Evolutionary conservation across 2,888 invertebrate genomes (phyloP).

Genomic region (Troides aeacus): DNA sequence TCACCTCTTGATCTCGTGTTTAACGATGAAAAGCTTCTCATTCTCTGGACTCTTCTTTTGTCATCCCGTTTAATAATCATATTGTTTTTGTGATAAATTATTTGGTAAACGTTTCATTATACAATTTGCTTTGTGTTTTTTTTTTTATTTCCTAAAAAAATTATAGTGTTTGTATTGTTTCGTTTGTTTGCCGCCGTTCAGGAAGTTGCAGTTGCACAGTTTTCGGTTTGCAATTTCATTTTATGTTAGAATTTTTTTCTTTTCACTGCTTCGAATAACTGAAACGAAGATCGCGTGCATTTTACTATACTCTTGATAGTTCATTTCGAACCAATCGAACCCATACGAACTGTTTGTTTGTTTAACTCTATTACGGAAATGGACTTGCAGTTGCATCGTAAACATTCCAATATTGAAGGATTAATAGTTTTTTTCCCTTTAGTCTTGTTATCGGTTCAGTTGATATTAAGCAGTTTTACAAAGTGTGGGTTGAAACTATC

Average conservation of each 20-base stretch:
- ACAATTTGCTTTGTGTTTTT: background rate
- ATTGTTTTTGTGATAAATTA: background rate
- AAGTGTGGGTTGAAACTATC: constrained; percentile 49
- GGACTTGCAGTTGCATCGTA: background rate
- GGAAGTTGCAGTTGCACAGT: background rate
- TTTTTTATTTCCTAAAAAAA: background rate
- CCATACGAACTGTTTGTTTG: background rate
- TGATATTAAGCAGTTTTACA: constrained; percentile 12
- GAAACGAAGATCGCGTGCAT: background rate
- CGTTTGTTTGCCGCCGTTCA: background rate
- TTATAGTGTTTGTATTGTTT: background rate
- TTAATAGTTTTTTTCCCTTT: background rate
- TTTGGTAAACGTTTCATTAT: background rate
- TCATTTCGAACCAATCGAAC: background rate
- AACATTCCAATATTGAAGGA: constrained; percentile 40
- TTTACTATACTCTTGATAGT: background rate
- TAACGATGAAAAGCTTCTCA: too few relatives aligned
- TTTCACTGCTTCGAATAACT: background rate
- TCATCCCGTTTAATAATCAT: background rate
- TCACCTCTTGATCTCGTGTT: background rate
- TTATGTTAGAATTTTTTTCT: background rate
- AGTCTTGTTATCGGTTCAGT: constrained; percentile 31
- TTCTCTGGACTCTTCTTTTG: background rate
- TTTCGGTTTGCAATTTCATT: constrained; percentile 34
- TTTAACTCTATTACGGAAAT: constrained; percentile 2